Conservation (phyloP, 37 sponge, comb jelly and placozoan species). For the Beroe ovata region DNA sequence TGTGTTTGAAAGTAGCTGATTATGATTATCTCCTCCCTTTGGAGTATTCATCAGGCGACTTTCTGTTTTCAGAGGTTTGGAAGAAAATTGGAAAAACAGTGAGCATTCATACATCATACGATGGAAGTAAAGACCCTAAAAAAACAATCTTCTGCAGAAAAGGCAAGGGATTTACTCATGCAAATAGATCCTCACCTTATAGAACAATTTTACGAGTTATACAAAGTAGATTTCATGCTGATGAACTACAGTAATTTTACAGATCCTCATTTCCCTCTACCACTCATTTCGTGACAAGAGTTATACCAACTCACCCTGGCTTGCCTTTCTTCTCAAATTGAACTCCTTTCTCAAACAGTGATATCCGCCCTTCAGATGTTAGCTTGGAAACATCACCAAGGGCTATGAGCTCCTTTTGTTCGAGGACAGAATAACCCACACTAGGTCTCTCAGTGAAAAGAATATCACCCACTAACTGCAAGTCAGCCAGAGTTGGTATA, state of each 20-base stretch:
- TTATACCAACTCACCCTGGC: conserved; percentile 19
- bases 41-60: neutral
- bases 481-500: conserved; percentile 27
- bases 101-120: neutral
- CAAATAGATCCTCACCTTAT: neutral
- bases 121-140: neutral
- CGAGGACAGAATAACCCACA: conserved; percentile 20
- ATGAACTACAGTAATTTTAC: neutral
- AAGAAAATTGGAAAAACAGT: neutral
- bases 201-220: neutral
- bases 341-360: conserved; percentile 51
- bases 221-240: neutral
- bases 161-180: neutral
- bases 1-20: neutral
- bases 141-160: neutral
- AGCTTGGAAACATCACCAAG: conserved; percentile 41
- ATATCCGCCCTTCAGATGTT: neutral
- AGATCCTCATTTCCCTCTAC: neutral
- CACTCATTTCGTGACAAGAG: neutral
- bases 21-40: neutral
- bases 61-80: neutral
- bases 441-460: conserved; percentile 53
- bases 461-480: conserved; percentile 43
- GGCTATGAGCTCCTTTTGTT: conserved; percentile 63
- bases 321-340: conserved; percentile 64